Evolutionary conservation across 2,888 invertebrate species (phyloP).

Genomic region (Drosophila borealis): DNA sequence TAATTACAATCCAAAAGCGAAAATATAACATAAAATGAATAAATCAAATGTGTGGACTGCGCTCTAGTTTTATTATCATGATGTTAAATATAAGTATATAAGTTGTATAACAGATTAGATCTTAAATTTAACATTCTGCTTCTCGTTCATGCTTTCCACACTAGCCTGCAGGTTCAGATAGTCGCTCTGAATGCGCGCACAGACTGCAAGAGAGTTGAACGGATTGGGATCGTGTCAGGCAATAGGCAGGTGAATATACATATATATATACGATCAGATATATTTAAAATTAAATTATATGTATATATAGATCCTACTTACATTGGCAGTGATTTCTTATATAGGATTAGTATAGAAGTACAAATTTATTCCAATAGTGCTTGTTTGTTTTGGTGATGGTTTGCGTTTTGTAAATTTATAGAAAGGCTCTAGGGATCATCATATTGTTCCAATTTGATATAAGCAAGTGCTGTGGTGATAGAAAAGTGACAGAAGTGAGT

Average conservation of each 20-base stretch:
- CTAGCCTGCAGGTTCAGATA: conserved; percentile 79
- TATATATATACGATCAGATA: conserved; percentile 2
- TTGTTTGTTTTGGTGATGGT: conserved; percentile 44
- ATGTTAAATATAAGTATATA: conserved; percentile 28
- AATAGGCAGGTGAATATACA: conserved; percentile 1
- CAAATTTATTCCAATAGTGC: conserved; percentile 45
- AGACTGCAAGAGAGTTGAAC: conserved; percentile 72
- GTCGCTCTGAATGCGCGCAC: conserved; percentile 82
- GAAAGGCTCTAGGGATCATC: conserved; percentile 72
- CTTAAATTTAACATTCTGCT: conserved; percentile 78
- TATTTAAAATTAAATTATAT: not conserved
- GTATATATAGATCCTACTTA: conserved; percentile 52
- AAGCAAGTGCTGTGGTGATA: conserved; percentile 82
- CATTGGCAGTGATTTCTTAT: conserved; percentile 53
- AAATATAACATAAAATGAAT: conserved; percentile 56
- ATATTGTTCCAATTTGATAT: conserved; percentile 84
- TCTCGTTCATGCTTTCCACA: conserved; percentile 79
- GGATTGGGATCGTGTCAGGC: not conserved
- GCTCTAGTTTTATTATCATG: conserved; percentile 25
- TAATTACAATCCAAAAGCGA: conserved; percentile 34
- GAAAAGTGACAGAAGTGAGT: conserved; percentile 55
- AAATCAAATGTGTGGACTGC: conserved; percentile 34
- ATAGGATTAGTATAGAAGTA: conserved; percentile 14
- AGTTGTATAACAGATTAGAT: conserved; percentile 50
- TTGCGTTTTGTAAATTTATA: conserved; percentile 51